Conservation (phyloP, 2,797 vertebrate species). For the Adrianichthys oophorus region DNA sequence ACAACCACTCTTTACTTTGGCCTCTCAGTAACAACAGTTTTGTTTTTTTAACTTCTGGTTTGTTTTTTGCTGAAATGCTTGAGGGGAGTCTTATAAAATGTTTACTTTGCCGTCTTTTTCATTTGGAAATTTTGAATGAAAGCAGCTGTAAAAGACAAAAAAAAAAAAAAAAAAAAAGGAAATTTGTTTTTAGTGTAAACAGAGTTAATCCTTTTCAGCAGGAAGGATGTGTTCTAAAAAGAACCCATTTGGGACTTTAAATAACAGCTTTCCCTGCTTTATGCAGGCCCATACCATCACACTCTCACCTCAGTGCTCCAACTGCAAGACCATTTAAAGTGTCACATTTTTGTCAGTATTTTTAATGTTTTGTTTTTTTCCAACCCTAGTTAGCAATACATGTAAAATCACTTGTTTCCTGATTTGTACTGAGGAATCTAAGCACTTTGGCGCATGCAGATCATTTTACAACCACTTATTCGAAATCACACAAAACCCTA, state of each 20-base stretch:
- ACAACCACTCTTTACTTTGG: not conserved
- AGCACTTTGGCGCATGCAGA: too few species aligned
- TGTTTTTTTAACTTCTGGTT: not conserved
- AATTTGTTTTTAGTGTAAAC: not conserved
- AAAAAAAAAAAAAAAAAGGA: not conserved
- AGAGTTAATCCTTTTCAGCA: not conserved
- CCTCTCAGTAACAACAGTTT: not conserved
- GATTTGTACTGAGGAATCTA: too few species aligned
- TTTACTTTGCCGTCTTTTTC: not conserved
- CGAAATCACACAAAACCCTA: too few species aligned
- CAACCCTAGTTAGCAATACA: too few species aligned
- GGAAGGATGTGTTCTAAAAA: not conserved
- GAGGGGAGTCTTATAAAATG: not conserved
- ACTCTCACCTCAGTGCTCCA: not conserved
- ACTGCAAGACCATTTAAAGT: too few species aligned
- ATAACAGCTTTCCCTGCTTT: not conserved
- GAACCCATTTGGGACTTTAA: not conserved
- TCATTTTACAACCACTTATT: too few species aligned
- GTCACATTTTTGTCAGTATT: too few species aligned
- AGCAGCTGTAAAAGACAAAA: not conserved
- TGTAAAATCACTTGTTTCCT: too few species aligned
- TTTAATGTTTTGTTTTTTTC: too few species aligned
- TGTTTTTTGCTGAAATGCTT: not conserved
- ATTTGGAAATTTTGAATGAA: not conserved
- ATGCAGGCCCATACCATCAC: not conserved